Base-by-base conservation (phyloP, 2,888 invertebrate genomes). In the Pachycephus smyrnensis region DNA sequence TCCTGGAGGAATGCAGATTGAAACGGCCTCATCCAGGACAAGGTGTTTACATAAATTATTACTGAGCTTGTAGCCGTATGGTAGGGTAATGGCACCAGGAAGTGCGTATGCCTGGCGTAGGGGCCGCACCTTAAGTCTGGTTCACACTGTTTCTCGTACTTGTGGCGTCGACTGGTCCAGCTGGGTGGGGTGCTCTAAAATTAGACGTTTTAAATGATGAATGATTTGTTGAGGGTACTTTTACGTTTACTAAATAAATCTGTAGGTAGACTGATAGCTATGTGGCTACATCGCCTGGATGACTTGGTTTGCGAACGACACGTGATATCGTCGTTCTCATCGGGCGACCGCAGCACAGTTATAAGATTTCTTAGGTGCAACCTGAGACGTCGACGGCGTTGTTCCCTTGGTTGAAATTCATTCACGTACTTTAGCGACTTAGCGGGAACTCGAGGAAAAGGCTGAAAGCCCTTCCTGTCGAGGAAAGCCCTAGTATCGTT, bases 331-430 rank as follows among this genome's bases (percentile, higher is more conserved):
- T 74, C 73, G 77, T 78, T 74, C 81, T 71, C 75, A 68, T 55
- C 55, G 82, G 78, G 76, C 80, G 80, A 80, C 77, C 79, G 78
- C 80, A 80, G 80, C 82, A 77, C 82, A 76, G 76, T 82, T 81
- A 80, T 81, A 82, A 79, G 82, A 82, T 80, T 82, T 82, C 82
- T 80, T 74, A 73, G 75, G 76, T 74, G 69, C 74, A 37, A 36
- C 32, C 23, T 2, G 55, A 55, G 55, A 55, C 55, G 23, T 55
- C 55, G 55, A 6, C 23, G 55, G 15, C 55, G 55, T 55, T 9
- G 55, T 55, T 55, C 9, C 9, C 55, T 55, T 2, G 0, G 55
- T 23, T 23, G 23, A 55, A 55, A 55, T 55, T 55, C 9, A 55
- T 55, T 55, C 9, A 23, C 23, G 23, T 55, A 23, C 23, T 55